Evolutionary conservation across 2,797 vertebrate species (phyloP).

Genomic region (Thalassophryne amazonica): DNA sequence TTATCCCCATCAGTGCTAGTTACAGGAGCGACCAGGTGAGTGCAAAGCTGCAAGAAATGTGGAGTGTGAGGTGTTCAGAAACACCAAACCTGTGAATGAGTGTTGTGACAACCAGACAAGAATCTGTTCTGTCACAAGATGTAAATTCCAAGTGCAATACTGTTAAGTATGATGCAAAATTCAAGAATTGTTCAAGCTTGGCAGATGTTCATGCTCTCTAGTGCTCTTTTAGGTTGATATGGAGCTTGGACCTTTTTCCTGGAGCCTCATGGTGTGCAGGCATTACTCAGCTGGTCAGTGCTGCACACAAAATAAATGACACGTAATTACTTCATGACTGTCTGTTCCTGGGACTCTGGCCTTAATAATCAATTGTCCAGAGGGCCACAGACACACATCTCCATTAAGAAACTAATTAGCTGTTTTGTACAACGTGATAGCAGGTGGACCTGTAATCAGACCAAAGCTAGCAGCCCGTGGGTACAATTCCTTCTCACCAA

Average conservation of each 20-base stretch:
- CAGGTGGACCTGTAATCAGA: constrained; percentile 62
- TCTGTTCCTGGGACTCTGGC: constrained; percentile 23
- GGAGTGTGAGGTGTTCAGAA: no score
- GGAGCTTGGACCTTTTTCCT: not conserved
- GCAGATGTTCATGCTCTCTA: no score
- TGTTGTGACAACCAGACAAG: no score
- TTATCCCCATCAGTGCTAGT: no score
- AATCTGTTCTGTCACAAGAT: no score
- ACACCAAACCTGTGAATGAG: no score
- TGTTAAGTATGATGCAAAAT: no score
- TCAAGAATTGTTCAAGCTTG: no score
- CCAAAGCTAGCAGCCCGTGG: constrained; percentile 37
- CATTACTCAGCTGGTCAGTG: constrained; percentile 34
- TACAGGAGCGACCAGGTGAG: no score
- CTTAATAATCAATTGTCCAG: constrained; percentile 14
- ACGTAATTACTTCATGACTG: constrained; percentile 39
- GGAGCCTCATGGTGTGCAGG: constrained; percentile 22
- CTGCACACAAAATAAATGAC: constrained; percentile 36
- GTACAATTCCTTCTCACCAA: constrained; percentile 48
- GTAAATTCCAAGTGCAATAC: no score
- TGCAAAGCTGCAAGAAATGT: no score
- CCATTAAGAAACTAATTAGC: constrained; percentile 58
- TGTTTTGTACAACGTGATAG: constrained; percentile 54
- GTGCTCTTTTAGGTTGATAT: no score
- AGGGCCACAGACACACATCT: not conserved